A percentile compares a stretch with the other conserved stretches of the same genome.
These are phyloP conservation scores for Papilio polytes DNA, from an alignment of 1,140 invertebrate genomes.

Conservation along the genomic window DNA sequence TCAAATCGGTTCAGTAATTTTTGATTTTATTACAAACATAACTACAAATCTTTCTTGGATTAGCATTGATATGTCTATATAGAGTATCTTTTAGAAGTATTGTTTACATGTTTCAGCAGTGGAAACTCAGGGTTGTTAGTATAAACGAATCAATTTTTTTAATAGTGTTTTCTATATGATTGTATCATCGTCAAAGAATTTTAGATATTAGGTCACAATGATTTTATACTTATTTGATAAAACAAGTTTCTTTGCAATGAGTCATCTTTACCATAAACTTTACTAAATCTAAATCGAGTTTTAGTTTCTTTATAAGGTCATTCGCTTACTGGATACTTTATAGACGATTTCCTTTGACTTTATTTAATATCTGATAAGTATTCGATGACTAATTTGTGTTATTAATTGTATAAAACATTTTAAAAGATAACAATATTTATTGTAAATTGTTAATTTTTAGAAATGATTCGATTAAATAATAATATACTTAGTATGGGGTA, in stretches of 20 bases:
- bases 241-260: background rate
- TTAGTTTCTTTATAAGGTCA: constrained; percentile 5
- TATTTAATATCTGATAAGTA: background rate
- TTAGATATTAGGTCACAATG: background rate
- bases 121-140: no score
- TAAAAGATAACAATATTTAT: background rate
- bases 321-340: background rate
- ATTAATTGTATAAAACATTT: background rate
- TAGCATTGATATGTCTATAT: no score
- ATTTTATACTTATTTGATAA: background rate
- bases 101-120: no score
- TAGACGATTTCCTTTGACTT: background rate
- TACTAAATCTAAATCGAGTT: background rate
- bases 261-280: background rate
- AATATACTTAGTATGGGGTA: no score
- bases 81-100: no score
- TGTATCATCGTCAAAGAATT: background rate
- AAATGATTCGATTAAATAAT: no score
- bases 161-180: background rate
- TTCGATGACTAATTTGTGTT: background rate
- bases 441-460: no score
- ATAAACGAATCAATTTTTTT: no score
- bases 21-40: no score
- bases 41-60: no score
- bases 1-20: no score